Conservation (phyloP, 2,113 vertebrate genomes). For the Odocoileus hemionus region DNA sequence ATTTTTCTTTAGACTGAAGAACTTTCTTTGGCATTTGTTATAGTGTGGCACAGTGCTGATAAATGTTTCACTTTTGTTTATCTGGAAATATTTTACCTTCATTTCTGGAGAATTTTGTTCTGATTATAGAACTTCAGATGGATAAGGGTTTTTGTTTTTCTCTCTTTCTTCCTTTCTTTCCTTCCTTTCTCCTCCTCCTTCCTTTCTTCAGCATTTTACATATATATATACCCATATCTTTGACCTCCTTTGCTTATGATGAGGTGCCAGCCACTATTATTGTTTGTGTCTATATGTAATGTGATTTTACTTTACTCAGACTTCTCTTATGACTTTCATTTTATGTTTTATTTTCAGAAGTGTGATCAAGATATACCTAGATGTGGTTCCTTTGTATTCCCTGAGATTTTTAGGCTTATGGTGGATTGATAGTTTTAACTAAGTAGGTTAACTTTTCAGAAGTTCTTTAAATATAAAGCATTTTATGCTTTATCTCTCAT, state of each 20-base stretch:
- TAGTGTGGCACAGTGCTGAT: background rate
- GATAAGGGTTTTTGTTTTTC: background rate
- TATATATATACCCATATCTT: background rate
- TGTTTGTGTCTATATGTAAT: background rate
- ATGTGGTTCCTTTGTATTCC: background rate
- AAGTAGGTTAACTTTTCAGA: background rate
- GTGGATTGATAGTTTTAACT: background rate
- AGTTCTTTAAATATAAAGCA: background rate
- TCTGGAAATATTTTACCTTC: background rate
- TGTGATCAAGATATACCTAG: background rate
- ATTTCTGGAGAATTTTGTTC: background rate
- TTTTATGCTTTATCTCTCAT: background rate
- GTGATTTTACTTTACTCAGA: background rate
- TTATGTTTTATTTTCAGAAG: background rate
- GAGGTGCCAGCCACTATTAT: background rate
- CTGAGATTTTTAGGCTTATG: background rate
- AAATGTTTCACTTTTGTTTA: background rate
- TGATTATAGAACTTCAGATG: background rate
- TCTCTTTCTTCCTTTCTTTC: background rate
- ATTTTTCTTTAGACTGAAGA: background rate
- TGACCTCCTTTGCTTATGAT: background rate
- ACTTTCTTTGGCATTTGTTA: background rate
- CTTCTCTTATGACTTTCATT: background rate
- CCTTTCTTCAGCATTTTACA: background rate
- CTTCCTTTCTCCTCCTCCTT: background rate